Evolutionary conservation across 1,140 invertebrate species (phyloP).

Genomic region (Oryctes rhinoceros): DNA sequence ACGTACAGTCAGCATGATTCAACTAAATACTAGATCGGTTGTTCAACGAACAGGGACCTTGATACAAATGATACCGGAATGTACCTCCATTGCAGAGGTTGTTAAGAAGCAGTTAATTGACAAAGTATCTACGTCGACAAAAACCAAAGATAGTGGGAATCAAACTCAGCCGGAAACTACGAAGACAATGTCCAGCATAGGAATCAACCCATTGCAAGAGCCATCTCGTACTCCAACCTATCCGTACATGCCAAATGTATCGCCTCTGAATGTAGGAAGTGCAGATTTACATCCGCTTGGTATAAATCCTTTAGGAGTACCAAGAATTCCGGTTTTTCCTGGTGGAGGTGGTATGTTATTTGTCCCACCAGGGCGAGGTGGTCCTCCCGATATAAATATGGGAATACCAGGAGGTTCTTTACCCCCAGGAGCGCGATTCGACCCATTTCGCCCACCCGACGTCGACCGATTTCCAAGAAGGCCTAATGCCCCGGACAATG

Average conservation of each 20-base stretch:
- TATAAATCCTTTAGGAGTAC: conserved; percentile 54
- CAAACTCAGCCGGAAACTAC: conserved; percentile 48
- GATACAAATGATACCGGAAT: conserved; percentile 63
- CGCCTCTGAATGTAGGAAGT: conserved; percentile 68
- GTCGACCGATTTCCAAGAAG: conserved; percentile 54
- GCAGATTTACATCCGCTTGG: conserved; percentile 80
- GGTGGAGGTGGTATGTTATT: conserved; percentile 75
- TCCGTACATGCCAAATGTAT: conserved; percentile 14
- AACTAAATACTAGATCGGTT: conserved; percentile 55
- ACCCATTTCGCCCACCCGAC: conserved; percentile 79
- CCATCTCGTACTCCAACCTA: conserved; percentile 21
- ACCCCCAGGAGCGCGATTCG: conserved; percentile 81
- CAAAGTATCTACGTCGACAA: conserved; percentile 58
- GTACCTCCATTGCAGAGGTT: conserved; percentile 63
- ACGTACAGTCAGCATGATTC: conserved; percentile 55
- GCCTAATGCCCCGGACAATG: conserved; percentile 70
- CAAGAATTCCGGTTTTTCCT: conserved; percentile 35
- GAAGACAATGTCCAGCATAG: not conserved
- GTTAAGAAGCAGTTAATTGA: conserved; percentile 66
- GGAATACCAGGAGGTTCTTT: conserved; percentile 66
- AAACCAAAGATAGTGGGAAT: conserved; percentile 49
- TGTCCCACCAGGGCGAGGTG: conserved; percentile 64
- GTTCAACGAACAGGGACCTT: conserved; percentile 52
- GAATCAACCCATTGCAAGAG: conserved; percentile 14
- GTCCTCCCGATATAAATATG: conserved; percentile 43